Evolutionary conservation across 1,140 invertebrate species (phyloP).

Genomic region (Achroia grisella): DNA sequence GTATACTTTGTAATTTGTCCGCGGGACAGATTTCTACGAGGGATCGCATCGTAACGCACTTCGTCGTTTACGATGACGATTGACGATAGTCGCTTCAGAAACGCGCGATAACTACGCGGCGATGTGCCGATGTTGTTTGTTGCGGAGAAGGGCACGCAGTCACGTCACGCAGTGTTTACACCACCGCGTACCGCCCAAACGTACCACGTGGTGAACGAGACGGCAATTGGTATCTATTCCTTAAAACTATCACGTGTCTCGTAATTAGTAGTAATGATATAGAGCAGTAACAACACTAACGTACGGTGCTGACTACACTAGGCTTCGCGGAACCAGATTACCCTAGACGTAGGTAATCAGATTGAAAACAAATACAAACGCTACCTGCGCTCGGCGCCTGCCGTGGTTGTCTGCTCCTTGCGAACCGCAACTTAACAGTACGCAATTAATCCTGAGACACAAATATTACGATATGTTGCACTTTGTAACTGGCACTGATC

Average conservation of each 20-base stretch:
- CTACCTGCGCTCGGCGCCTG: conserved; percentile 64
- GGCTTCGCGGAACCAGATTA: conserved; percentile 28
- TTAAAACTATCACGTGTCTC: conserved; percentile 22
- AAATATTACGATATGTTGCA: conserved; percentile 16
- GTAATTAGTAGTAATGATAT: conserved; percentile 1
- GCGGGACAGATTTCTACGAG: no score
- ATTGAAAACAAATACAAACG: conserved; percentile 60
- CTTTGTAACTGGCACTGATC: conserved; percentile 40
- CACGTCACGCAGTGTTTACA: conserved; percentile 41
- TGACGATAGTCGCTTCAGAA: no score
- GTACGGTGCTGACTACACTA: conserved; percentile 19
- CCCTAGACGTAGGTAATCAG: conserved; percentile 34
- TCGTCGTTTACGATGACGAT: no score
- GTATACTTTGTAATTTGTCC: no score
- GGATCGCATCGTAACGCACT: no score
- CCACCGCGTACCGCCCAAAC: conserved; percentile 41
- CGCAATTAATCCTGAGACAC: conserved; percentile 18
- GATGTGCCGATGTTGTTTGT: conserved; percentile 10
- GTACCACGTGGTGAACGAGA: conserved; percentile 55
- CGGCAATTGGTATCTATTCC: conserved; percentile 33
- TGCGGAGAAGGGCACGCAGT: conserved; percentile 46
- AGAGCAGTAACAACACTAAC: conserved; percentile 17
- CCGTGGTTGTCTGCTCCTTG: conserved; percentile 47
- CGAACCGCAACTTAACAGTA: conserved; percentile 35
- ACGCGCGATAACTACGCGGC: conserved; percentile 5